phyloP scores from a whole-genome alignment of 2,113 vertebrate species.

The Periophthalmodon schlosseri region DNA sequence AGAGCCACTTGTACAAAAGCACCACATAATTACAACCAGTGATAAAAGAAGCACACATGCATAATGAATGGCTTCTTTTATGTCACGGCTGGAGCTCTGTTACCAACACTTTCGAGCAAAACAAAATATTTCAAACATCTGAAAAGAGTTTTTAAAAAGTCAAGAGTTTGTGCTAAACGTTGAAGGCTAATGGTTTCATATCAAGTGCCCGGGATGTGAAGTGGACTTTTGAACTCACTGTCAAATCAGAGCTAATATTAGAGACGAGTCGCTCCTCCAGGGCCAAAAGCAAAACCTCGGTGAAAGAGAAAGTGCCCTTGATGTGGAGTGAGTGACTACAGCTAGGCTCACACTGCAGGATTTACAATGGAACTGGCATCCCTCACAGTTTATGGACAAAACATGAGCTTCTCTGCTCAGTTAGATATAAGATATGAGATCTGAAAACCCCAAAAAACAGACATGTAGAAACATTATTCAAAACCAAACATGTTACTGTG shows the following conservation, averaged over 20 bases:
- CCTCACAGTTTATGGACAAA: background rate
- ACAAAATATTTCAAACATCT: slow-evolving; percentile 26
- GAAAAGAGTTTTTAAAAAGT: background rate
- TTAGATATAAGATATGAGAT: background rate
- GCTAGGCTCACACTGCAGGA: background rate
- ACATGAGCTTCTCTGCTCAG: background rate
- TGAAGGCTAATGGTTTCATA: background rate
- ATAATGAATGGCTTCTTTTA: slow-evolving; percentile 68
- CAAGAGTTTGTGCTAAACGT: background rate
- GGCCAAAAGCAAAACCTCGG: slow-evolving; percentile 2
- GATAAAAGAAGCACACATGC: slow-evolving; percentile 71
- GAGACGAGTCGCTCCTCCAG: slow-evolving; percentile 2
- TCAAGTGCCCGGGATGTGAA: background rate
- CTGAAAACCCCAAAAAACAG: background rate
- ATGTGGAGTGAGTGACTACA: slow-evolving; percentile 1
- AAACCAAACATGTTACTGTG: too few species aligned
- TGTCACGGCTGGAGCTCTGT: slow-evolving; percentile 62
- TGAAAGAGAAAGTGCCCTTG: slow-evolving; percentile 6
- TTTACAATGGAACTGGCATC: background rate
- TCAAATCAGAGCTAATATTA: slow-evolving; percentile 10
- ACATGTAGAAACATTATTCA: background rate
- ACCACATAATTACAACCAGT: slow-evolving; percentile 68
- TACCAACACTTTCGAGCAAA: slow-evolving; percentile 8
- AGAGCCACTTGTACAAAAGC: slow-evolving; percentile 47
- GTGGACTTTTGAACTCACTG: slow-evolving; percentile 8